Percentiles rank a stretch among this genome's conserved stretches.
These are phyloP conservation scores for Burhinus bistriatus DNA, from an alignment of 2,113 vertebrate genomes.

Conservation along the genomic window DNA sequence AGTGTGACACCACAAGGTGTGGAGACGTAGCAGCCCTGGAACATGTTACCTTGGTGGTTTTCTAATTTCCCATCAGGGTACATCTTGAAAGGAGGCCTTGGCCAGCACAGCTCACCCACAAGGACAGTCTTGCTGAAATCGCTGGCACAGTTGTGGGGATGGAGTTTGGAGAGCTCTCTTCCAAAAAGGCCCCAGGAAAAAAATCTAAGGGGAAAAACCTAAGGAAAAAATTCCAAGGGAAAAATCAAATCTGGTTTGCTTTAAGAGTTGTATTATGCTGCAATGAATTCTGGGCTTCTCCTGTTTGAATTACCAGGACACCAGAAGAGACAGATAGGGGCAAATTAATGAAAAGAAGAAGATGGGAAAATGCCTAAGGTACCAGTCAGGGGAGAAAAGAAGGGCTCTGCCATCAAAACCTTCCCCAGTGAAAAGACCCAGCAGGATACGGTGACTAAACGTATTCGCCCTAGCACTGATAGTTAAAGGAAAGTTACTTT, in stretches of 20 bases:
- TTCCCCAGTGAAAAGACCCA: constrained; percentile 48
- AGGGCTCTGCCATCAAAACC: constrained; percentile 51
- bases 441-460: constrained; percentile 41
- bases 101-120: neutral
- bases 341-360: constrained; percentile 44
- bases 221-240: neutral
- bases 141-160: neutral
- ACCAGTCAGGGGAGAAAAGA: constrained; percentile 12
- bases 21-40: neutral
- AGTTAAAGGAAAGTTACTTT: constrained; percentile 63
- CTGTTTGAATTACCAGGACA: neutral
- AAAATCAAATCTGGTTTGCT: neutral
- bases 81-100: neutral
- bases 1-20: neutral
- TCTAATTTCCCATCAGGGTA: neutral
- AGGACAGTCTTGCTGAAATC: neutral
- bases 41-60: neutral
- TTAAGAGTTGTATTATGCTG: neutral
- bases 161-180: neutral
- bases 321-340: neutral
- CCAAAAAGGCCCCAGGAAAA: neutral
- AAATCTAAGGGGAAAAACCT: neutral
- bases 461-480: constrained; percentile 4
- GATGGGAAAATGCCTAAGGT: neutral
- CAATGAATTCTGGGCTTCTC: neutral